Conservation (phyloP, 2,888 invertebrate genomes). For the Xanthia icteritia region DNA sequence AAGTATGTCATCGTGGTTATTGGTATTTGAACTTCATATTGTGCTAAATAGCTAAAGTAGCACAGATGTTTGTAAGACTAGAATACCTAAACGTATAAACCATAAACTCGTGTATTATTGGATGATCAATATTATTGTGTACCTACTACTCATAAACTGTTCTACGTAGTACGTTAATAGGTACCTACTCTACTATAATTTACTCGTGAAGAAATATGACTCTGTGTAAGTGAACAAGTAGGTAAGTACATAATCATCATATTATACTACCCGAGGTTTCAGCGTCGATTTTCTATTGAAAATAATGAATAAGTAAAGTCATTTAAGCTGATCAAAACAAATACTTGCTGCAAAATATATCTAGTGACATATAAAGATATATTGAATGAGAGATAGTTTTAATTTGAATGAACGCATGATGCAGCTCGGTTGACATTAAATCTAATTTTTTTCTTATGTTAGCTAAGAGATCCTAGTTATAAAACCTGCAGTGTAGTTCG, state of each 20-base stretch:
- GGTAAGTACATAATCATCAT: background rate
- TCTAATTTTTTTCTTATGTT: background rate
- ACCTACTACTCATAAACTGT: constrained; percentile 12
- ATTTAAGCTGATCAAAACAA: constrained; percentile 8
- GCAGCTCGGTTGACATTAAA: background rate
- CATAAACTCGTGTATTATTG: constrained; percentile 22
- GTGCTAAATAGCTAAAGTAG: background rate
- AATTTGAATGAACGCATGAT: background rate
- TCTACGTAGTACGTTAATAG: background rate
- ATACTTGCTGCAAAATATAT: background rate
- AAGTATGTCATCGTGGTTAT: constrained; percentile 17
- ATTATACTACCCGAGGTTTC: background rate
- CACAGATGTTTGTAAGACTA: constrained; percentile 18
- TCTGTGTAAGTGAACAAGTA: background rate
- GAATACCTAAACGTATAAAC: constrained; percentile 25
- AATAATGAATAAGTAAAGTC: background rate
- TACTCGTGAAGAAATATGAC: constrained; percentile 22
- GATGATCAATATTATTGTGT: constrained; percentile 28
- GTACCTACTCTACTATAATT: constrained; percentile 13
- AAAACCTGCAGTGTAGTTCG: background rate
- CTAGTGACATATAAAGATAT: too few species aligned
- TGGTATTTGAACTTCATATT: constrained; percentile 15
- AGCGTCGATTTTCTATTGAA: background rate
- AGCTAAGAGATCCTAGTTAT: background rate
- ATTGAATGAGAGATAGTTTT: too few species aligned